Evolutionary conservation across 1,140 invertebrate genomes (phyloP).

Genomic region (Heliothis virescens): DNA sequence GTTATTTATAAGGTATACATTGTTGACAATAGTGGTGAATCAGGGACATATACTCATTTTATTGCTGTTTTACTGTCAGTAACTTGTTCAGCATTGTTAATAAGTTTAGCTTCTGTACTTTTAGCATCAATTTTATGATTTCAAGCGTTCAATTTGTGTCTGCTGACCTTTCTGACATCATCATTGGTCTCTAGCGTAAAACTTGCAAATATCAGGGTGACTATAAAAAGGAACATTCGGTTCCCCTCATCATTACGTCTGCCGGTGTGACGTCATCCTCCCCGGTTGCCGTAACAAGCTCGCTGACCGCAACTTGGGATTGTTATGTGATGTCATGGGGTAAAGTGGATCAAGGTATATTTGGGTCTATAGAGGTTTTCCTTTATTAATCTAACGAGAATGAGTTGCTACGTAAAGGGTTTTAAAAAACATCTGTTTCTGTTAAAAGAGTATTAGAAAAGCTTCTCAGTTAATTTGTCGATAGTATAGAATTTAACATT

Average conservation of each 20-base stretch:
- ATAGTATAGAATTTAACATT: neutral
- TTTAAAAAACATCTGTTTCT: no score
- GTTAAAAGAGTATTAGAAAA: no score
- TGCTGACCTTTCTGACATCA: slow-evolving; percentile 7
- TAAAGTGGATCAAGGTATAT: neutral
- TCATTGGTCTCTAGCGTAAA: slow-evolving; percentile 5
- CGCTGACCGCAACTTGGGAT: neutral
- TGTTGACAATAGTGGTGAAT: neutral
- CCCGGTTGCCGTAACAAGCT: slow-evolving; percentile 7
- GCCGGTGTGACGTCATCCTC: neutral
- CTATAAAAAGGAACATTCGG: slow-evolving; percentile 18
- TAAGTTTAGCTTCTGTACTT: no score
- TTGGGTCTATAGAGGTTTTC: neutral
- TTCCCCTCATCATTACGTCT: slow-evolving; percentile 28
- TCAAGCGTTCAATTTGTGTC: neutral
- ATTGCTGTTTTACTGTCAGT: neutral
- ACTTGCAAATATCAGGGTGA: neutral
- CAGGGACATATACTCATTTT: neutral
- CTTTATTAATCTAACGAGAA: no score
- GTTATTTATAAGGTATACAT: neutral
- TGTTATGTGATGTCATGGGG: slow-evolving; percentile 16
- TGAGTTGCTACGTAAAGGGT: neutral
- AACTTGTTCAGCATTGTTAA: no score
- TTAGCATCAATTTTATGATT: no score
- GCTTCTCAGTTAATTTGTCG: neutral